Conservation (phyloP, 1,140 invertebrate genomes). For the Panagrolaimus sp. region DNA sequence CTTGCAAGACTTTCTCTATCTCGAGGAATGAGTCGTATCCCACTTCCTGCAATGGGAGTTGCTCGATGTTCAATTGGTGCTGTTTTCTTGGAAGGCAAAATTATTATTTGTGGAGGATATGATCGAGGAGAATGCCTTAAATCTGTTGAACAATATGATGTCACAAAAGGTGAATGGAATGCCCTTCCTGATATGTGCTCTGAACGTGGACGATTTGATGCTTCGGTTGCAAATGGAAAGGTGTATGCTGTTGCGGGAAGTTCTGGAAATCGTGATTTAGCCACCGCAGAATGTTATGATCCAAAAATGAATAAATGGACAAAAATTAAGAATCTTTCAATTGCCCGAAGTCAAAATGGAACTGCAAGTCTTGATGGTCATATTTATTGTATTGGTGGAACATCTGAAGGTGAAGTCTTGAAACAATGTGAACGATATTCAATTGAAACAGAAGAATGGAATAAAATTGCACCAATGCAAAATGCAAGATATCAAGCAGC, state of each 20-base stretch:
- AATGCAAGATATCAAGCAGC: constrained; percentile 72
- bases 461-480: constrained; percentile 67
- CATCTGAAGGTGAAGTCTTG: constrained; percentile 72
- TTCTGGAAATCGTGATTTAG: constrained; percentile 72
- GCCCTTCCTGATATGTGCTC: constrained; percentile 68
- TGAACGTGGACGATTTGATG: constrained; percentile 71
- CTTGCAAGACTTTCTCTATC: constrained; percentile 38
- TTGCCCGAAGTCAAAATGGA: constrained; percentile 64
- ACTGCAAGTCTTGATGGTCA: constrained; percentile 64
- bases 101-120: constrained; percentile 77
- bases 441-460: constrained; percentile 67
- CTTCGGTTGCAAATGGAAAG: constrained; percentile 67
- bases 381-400: constrained; percentile 70
- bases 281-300: constrained; percentile 69
- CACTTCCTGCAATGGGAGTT: constrained; percentile 68
- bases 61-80: constrained; percentile 73
- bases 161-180: constrained; percentile 69
- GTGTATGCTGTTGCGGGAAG: constrained; percentile 75
- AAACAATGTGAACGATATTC: constrained; percentile 72
- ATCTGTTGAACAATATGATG: constrained; percentile 71
- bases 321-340: constrained; percentile 65
- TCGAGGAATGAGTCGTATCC: constrained; percentile 61
- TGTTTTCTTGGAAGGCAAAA: constrained; percentile 67
- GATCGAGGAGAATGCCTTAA: constrained; percentile 76
- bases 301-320: constrained; percentile 67